phyloP scores from a whole-genome alignment of 2,113 vertebrate species.

The Microtus montanus region DNA sequence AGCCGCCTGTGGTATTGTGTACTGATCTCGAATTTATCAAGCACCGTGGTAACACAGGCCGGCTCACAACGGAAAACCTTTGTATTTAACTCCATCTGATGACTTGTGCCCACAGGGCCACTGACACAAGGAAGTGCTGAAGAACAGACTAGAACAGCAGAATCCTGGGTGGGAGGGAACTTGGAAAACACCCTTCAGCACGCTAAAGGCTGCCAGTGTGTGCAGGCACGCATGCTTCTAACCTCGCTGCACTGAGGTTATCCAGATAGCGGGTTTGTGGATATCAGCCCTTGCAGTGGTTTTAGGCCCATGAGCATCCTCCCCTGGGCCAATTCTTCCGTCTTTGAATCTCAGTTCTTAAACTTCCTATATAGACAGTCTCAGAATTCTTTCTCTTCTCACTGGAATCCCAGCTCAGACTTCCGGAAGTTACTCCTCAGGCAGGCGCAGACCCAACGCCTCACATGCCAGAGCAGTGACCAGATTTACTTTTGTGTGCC shows the following conservation, averaged over 20 bases:
- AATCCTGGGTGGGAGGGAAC: constrained; percentile 16
- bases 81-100: not conserved
- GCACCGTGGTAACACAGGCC: not conserved
- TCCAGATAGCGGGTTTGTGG: too few relatives aligned
- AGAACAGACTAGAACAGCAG: constrained; percentile 18
- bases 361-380: not conserved
- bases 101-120: not conserved
- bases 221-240: not conserved
- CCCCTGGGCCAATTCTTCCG: not conserved
- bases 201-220: not conserved
- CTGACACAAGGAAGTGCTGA: not conserved
- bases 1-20: not conserved
- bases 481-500: constrained; percentile 50
- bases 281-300: not conserved
- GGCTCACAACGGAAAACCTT: not conserved
- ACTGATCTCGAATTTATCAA: not conserved
- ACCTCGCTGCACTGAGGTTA: too few relatives aligned
- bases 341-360: not conserved
- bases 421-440: constrained; percentile 54
- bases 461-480: constrained; percentile 44
- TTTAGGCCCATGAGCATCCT: constrained; percentile 20
- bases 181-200: not conserved
- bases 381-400: constrained; percentile 49
- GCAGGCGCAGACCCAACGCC: constrained; percentile 48
- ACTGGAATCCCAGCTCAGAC: constrained; percentile 55